Conservation (phyloP, 2,113 vertebrate species). For the Engystomops pustulosus region DNA sequence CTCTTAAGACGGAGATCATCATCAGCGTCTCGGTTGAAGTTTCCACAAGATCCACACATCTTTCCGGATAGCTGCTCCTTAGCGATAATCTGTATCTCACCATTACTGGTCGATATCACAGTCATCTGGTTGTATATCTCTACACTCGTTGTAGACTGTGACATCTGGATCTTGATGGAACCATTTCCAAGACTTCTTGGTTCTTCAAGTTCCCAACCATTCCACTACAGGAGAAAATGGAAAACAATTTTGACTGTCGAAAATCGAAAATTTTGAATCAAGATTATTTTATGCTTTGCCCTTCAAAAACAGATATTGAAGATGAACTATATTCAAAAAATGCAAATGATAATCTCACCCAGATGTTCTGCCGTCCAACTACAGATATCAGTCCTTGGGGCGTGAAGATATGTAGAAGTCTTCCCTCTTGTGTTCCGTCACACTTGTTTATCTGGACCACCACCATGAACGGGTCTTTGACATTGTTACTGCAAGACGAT, state of each 20-base stretch:
- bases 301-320: neutral
- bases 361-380: constrained; percentile 6
- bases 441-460: constrained; percentile 2
- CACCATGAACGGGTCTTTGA: neutral
- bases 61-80: constrained; percentile 28
- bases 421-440: neutral
- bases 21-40: constrained; percentile 63
- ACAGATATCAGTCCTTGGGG: constrained; percentile 30
- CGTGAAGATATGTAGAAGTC: constrained; percentile 37
- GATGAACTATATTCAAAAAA: neutral
- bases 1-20: constrained; percentile 67
- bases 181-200: neutral
- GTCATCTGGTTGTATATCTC: constrained; percentile 1
- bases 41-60: constrained; percentile 75
- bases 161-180: neutral
- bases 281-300: no score
- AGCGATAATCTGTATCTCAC: neutral
- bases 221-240: neutral
- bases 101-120: neutral
- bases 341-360: constrained; percentile 30
- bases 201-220: constrained; percentile 44
- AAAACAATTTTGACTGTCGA: no score
- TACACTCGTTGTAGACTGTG: neutral
- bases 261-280: no score
- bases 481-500: neutral